Conservation (phyloP, 2,113 vertebrate species). For the Lepus americanus region DNA sequence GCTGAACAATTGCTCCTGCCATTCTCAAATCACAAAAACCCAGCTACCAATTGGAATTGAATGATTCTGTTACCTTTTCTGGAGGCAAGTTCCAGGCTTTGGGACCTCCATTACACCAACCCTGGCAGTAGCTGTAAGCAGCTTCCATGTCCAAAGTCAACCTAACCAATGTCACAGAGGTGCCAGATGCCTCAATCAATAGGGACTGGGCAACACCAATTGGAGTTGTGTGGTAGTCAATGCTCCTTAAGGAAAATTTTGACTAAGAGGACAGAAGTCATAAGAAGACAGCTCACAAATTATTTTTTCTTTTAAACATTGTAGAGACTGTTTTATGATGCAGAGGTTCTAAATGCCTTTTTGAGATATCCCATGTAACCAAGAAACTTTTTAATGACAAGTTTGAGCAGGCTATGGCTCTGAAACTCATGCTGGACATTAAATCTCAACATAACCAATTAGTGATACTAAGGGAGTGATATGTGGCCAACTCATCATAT, state of each 20-base stretch:
- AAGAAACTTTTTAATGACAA: neutral
- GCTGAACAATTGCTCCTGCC: neutral
- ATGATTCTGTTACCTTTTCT: neutral
- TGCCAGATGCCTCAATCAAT: neutral
- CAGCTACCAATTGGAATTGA: neutral
- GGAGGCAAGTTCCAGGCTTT: neutral
- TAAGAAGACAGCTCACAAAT: neutral
- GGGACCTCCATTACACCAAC: fast-evolving
- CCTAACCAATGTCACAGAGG: neutral
- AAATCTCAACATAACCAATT: no score
- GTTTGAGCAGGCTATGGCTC: no score
- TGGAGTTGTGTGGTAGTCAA: neutral
- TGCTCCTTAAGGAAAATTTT: neutral
- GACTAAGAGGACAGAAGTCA: no score
- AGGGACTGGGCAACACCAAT: fast-evolving
- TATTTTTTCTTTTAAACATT: neutral
- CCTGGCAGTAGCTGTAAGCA: neutral
- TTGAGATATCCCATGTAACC: neutral
- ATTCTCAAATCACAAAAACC: neutral
- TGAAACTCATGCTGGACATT: no score
- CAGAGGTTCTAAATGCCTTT: neutral
- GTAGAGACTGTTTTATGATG: neutral
- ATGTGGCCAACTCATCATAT: no score
- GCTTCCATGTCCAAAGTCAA: neutral
- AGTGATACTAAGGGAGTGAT: neutral